These are phyloP conservation scores for Heliothis peltigera DNA, from an alignment of 2,888 invertebrate species.

Conservation along the genomic window DNA sequence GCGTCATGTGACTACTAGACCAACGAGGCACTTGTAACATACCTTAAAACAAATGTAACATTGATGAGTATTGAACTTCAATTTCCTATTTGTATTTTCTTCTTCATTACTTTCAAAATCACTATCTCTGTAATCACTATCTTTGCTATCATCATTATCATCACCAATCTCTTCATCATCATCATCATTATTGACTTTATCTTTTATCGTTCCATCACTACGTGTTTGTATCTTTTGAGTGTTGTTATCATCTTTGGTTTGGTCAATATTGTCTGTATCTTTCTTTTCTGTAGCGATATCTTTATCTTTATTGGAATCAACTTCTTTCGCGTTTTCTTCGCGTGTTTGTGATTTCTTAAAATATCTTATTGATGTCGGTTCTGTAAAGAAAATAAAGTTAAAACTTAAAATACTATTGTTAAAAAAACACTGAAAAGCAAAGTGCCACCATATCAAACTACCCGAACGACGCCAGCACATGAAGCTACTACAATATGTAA, in stretches of 20 bases:
- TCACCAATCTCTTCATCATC: conserved; percentile 23
- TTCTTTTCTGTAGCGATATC: not conserved
- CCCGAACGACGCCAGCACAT: no score
- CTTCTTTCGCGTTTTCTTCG: not conserved
- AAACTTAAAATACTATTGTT: no score
- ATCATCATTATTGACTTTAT: conserved; percentile 16
- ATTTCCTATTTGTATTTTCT: conserved; percentile 52
- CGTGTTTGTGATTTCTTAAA: conserved; percentile 42
- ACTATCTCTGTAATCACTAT: conserved; percentile 22
- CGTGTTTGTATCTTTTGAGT: not conserved
- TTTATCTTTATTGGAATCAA: not conserved
- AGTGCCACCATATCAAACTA: no score
- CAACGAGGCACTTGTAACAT: no score
- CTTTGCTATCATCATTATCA: conserved; percentile 21
- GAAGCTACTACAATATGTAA: no score
- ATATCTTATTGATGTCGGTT: conserved; percentile 43
- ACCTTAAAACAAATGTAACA: conserved; percentile 84
- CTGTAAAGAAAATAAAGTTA: conserved; percentile 32
- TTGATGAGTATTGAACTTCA: conserved; percentile 75
- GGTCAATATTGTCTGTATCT: conserved; percentile 24
- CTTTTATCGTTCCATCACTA: not conserved
- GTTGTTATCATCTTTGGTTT: conserved; percentile 5
- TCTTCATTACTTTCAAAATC: conserved; percentile 27
- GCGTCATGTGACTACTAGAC: no score
- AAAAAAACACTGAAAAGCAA: no score